Evolutionary conservation across 2,888 invertebrate genomes (phyloP), one percentile per base, ranked within the genome.

Genomic region (Coecobrya sp.): DNA sequence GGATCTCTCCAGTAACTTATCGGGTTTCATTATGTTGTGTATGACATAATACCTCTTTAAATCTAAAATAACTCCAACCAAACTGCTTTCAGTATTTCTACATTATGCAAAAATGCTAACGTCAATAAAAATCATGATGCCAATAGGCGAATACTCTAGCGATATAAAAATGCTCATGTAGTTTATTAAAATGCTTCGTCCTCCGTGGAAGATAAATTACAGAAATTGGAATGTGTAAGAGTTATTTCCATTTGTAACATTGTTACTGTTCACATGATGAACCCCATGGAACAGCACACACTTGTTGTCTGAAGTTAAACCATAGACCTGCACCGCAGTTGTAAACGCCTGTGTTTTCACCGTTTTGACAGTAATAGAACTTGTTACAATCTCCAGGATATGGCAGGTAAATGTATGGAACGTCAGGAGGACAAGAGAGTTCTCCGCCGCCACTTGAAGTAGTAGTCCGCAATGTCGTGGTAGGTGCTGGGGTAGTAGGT

Each of bases 351-450:
- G 19, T 30, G 25, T 86, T 86, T 0, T 5, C 10, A 5, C 85
- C 85, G 7, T 90, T 45, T 0, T 25, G 25, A 16, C 90, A 90
- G 55, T 86, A 90, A 16, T 86, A 86, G 19, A 90, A 90, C 36
- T 76, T 90, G 49, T 70, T 90, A 49, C 91, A 91, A 25, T 86
- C 81, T 25, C 86, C 91, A n/a, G 91, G 91, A 30, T 79, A 81
- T 7, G 85, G 73, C 79, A 86, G 45, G 81, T 91, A 91, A 81
- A 91, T 86, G 70, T 36, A 84, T 22, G 86, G 70, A 8, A 52
- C 22, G 45, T 91, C 86, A 22, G 59, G 8, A 7, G 91, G 91
- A 45, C 91, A 91, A 8, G 65, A 19, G 0, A 91, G 68, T 11
- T 86, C 55, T 11, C 16, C 79, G 0, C 55, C 36, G 0, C 55